A percentile compares a stretch with the other conserved stretches of the same genome.
Conservation (phyloP, 2,797 vertebrate species). For the Lacerta viridis region DNA sequence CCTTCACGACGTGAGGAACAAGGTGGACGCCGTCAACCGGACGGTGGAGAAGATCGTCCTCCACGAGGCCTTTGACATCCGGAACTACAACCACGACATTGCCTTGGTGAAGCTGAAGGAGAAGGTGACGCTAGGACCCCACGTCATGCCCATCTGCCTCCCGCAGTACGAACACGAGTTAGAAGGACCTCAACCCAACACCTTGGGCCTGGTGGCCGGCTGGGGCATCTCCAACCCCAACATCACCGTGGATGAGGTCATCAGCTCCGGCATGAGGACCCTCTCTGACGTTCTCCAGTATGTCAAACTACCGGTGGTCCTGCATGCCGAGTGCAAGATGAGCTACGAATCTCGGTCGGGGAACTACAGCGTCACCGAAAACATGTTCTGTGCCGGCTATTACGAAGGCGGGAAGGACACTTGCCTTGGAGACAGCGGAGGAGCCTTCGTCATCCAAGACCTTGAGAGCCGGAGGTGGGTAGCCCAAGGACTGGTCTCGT, state of each 20-base stretch:
- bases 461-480: conserved; percentile 84
- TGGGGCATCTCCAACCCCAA: conserved; percentile 95
- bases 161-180: conserved; percentile 81
- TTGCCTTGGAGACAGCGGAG: conserved; percentile 96
- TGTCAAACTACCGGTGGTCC: conserved; percentile 93
- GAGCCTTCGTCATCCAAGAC: conserved; percentile 91
- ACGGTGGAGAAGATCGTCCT: conserved; percentile 88
- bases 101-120: conserved; percentile 90
- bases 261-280: conserved; percentile 79
- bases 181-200: conserved; percentile 82
- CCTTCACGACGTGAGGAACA: conserved; percentile 84
- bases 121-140: conserved; percentile 80
- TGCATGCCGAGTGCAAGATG: conserved; percentile 88
- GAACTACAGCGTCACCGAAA: conserved; percentile 93
- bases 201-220: conserved; percentile 92
- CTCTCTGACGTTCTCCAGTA: conserved; percentile 91
- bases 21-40: conserved; percentile 81
- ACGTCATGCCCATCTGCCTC: conserved; percentile 89
- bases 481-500: conserved; percentile 93
- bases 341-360: conserved; percentile 91
- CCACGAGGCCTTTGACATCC: conserved; percentile 91
- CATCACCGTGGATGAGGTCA: conserved; percentile 80
- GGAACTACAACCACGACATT: conserved; percentile 95
- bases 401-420: conserved; percentile 93
- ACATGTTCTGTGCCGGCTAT: conserved; percentile 98